Evolutionary conservation across 1,140 invertebrate genomes (phyloP).

Genomic region (Neotoxoptera formosana): DNA sequence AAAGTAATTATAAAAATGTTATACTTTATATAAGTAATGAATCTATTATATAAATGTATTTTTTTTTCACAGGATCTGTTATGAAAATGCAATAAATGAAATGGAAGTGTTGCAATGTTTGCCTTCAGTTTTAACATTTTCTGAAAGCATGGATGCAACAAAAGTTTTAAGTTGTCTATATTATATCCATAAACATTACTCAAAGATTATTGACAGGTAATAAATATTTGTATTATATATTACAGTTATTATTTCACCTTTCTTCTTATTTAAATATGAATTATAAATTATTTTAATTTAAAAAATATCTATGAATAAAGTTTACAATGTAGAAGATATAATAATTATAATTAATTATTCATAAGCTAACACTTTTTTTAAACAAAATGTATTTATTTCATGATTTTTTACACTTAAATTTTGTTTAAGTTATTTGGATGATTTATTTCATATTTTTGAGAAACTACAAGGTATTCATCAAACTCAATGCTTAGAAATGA

Average conservation of each 20-base stretch:
- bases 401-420: neutral
- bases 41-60: neutral
- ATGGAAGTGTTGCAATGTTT: neutral
- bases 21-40: neutral
- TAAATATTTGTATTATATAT: neutral
- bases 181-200: slow-evolving; percentile 14
- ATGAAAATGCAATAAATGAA: neutral
- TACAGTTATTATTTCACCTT: neutral
- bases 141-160: neutral
- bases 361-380: no score
- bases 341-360: no score
- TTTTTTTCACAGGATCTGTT: neutral
- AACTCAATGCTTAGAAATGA: slow-evolving; percentile 43
- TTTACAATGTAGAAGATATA: no score
- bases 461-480: slow-evolving; percentile 28
- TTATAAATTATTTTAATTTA: no score
- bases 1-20: slow-evolving; percentile 6
- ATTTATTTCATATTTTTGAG: slow-evolving; percentile 32
- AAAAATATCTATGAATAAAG: no score
- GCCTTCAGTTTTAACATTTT: neutral
- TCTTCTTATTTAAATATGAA: neutral
- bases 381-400: neutral
- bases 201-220: slow-evolving; percentile 19
- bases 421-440: slow-evolving; percentile 30
- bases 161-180: neutral